Evolutionary conservation across 2,113 vertebrate genomes (phyloP).

Genomic region (Acrocephalus arundinaceus): DNA sequence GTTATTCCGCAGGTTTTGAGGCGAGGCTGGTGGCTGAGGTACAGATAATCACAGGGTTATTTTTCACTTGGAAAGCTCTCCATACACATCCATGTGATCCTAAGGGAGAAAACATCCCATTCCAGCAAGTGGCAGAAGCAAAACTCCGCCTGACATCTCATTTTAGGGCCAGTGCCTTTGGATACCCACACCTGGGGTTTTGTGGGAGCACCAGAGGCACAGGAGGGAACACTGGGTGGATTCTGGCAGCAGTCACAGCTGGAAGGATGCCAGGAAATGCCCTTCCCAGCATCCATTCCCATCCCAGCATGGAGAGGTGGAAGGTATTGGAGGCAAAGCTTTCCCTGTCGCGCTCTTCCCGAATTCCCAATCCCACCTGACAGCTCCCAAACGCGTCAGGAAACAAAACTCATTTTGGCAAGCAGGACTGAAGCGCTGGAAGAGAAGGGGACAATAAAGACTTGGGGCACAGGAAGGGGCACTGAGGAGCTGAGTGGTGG

Average conservation of each 20-base stretch:
- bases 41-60: background rate
- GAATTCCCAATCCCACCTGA: background rate
- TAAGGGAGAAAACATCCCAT: background rate
- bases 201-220: background rate
- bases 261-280: background rate
- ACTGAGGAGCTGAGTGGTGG: background rate
- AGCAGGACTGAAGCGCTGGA: rapidly evolving
- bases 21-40: background rate
- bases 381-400: background rate
- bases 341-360: background rate
- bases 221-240: background rate
- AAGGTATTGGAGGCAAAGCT: background rate
- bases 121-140: background rate
- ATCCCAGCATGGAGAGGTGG: background rate
- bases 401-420: background rate
- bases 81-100: background rate
- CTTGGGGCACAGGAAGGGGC: background rate
- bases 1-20: background rate
- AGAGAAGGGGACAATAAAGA: background rate
- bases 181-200: background rate
- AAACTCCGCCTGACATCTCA: rapidly evolving
- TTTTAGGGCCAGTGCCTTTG: background rate
- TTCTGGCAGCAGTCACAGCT: background rate
- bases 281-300: background rate
- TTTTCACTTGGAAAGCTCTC: background rate